Base-by-base conservation (phyloP, 1,140 invertebrate genomes). In the Drosophila pectinifera region DNA sequence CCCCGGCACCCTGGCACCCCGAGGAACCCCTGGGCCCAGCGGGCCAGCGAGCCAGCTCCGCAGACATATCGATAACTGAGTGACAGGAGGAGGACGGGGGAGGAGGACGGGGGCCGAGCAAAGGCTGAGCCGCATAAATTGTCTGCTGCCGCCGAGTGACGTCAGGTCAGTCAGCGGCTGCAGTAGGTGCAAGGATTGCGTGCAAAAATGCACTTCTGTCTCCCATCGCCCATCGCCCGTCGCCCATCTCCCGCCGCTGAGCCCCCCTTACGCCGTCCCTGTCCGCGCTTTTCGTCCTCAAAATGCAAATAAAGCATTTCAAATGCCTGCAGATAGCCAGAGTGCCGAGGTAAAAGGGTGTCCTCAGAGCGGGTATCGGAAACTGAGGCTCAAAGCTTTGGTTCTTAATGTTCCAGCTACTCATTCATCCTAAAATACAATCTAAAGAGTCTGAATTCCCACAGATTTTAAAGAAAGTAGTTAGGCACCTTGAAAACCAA, bases 221-320 rank as follows among this genome's bases (percentile, higher is more conserved):
- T 69, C 67, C 64, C 63, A 56, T 69, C 39, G 11, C 31, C 18
- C 56, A 39, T 65, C 54, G 24, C 46, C 18, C 63, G 34, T 51
- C 48, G 28, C 14, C n/a, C 24, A 20, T 11, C 34, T 18, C 43
- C 39, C 59, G n/a, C 58, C 28, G 14, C 11, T 1, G 24, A 24
- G n/a, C n/a, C n/a, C n/a, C n/a, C 24, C 20, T 24, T 34, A 10
- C 2, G 28, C 28, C 28, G 26, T 61, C 41, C 48, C 28, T 46
- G 41, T 59, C 55, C 58, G 74, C 68, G 81, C 67, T 76, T 83
- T 85, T 83, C 84, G 79, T 89, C 84, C 88, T 86, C 83, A 89
- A 81, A 88, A 88, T 89, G 84, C 84, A 89, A 83, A 88, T 88
- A 88, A 83, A 88, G 78, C 84, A 88, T 88, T 89, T 80, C 85